Evolutionary conservation across 1,140 invertebrate species (phyloP), one percentile per base, ranked within the genome.

Genomic region (Galendromus occidentalis): DNA sequence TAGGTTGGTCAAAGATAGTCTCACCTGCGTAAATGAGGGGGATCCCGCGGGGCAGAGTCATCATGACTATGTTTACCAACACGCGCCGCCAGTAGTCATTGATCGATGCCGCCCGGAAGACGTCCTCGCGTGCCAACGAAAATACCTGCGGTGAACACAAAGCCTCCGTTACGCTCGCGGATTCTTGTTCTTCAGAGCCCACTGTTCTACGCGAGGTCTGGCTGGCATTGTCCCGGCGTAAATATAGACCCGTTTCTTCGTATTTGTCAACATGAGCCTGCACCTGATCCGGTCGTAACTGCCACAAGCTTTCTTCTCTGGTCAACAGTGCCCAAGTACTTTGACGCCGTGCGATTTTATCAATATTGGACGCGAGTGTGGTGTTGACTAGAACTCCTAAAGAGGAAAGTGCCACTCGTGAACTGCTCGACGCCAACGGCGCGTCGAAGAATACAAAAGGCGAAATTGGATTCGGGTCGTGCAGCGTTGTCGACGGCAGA

Each of bases 401-500:
- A 17, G 51, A 59, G 12, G 51, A 1, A 17, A 59, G 51, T 29
- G 25, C 33, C 51, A 29, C 25, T 25, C 25, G 12, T 17, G 25
- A 33, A 9, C 33, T 25, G 14, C 14, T 25, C 33, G 51, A 59
- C 22, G 51, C 51, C 22, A 59, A 59, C 4, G 51, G 51, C 2
- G 51, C 51, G 51, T 59, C 51, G 22, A 59, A 14, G 22, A 59
- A 29, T 59, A 59, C 22, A 25, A 59, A 59, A 17, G 51, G 51
- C 25, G 17, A 17, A 20, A 59, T 6, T 33, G 51, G 51, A 17
- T 59, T 17, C 14, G 51, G 51, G 22, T 59, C 22, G 9, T 59
- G 51, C 25, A 59, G 25, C 20, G 51, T 59, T 59, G 51, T 59
- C 33, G 51, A 59, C 51, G 51, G 51, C 14, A 59, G 20, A 25